Percentiles rank a stretch among this genome's conserved stretches.
Evolutionary conservation across 2,888 invertebrate genomes (phyloP).

Genomic region (Amaurobius ferox): DNA sequence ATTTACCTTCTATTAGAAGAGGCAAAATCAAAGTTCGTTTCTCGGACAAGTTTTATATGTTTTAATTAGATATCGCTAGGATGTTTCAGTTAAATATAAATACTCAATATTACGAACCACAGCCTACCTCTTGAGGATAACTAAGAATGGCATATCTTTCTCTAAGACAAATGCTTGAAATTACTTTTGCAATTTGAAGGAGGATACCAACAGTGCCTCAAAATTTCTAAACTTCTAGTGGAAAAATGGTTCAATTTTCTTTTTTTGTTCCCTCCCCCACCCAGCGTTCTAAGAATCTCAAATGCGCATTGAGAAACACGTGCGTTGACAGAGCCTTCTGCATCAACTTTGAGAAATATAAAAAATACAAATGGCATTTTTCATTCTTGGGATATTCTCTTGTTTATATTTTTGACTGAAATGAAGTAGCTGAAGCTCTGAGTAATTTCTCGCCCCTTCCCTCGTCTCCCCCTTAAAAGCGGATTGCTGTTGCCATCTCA

Average conservation of each 20-base stretch:
- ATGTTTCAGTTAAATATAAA: too few species aligned
- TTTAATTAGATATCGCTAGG: too few species aligned
- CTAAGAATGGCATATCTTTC: background rate
- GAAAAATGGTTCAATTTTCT: background rate
- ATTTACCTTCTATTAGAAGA: too few species aligned
- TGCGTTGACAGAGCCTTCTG: background rate
- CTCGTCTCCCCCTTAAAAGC: background rate
- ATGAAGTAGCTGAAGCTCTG: background rate
- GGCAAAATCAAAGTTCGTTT: too few species aligned
- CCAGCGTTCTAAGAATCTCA: too few species aligned
- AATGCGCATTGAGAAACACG: too few species aligned
- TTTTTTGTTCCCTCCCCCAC: too few species aligned
- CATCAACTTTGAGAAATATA: background rate
- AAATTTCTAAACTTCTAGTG: background rate
- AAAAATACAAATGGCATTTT: background rate
- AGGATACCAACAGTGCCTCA: background rate
- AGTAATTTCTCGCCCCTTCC: background rate
- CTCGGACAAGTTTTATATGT: too few species aligned
- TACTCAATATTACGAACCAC: too few species aligned
- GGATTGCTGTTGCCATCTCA: background rate
- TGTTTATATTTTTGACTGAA: background rate
- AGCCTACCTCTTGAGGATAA: too few species aligned
- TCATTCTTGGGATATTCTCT: background rate
- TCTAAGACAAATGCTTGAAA: background rate
- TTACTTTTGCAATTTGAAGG: background rate